phyloP scores from a whole-genome alignment of 1,140 invertebrate species.

The Alviniconcha marisindica region DNA sequence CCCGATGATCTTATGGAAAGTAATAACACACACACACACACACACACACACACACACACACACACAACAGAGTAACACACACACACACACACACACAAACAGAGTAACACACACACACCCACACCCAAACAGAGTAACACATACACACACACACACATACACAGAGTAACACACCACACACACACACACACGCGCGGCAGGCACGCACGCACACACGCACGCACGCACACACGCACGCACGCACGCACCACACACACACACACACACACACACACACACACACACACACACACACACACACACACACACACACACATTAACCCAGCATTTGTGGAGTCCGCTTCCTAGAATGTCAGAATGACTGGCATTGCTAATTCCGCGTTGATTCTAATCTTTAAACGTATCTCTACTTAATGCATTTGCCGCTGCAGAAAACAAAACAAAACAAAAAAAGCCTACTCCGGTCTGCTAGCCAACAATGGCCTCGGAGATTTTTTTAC shows the following conservation, averaged over 20 bases:
- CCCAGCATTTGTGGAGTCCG: too few species aligned
- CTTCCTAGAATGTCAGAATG: too few species aligned
- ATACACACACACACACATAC: neutral
- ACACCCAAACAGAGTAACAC: neutral
- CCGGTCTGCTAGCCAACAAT: too few species aligned
- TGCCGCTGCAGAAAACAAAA: too few species aligned
- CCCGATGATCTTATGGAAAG: neutral
- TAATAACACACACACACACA: constrained; percentile 1
- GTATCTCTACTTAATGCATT: too few species aligned
- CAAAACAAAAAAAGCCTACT: too few species aligned
- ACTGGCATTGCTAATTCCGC: too few species aligned
- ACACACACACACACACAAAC: neutral
- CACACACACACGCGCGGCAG: neutral
- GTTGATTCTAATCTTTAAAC: too few species aligned
- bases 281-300: constrained; percentile 5
- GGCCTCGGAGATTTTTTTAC: too few species aligned
- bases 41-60: constrained; percentile 9
- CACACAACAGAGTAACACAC: neutral
- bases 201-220: neutral
- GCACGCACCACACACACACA: too few species aligned
- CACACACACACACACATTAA: neutral
- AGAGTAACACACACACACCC: neutral
- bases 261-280: constrained; percentile 2
- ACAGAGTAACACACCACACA: neutral
- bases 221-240: too few species aligned